phyloP scores from a whole-genome alignment of 2,113 vertebrate genomes.

The Nesoenas mayeri region DNA sequence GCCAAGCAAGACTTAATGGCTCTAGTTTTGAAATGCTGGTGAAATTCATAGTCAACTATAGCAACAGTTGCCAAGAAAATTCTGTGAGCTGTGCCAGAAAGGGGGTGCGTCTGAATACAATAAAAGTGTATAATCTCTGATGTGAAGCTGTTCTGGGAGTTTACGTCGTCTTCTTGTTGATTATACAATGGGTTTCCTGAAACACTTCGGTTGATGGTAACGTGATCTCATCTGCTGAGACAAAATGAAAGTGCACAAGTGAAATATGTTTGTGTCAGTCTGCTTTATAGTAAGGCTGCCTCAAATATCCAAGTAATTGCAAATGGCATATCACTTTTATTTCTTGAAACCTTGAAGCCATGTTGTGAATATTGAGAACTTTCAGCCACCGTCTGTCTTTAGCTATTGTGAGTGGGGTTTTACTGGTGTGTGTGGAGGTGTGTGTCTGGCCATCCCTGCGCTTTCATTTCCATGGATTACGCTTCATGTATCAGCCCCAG shows the following conservation, averaged over 20 bases:
- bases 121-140: not conserved
- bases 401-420: not conserved
- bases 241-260: not conserved
- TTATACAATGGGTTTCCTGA: slow-evolving; percentile 11
- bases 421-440: not conserved
- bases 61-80: not conserved
- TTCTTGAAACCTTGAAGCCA: not conserved
- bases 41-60: not conserved
- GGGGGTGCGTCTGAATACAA: not conserved
- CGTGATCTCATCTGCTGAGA: not conserved
- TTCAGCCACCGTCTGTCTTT: not conserved
- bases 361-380: not conserved
- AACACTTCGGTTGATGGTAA: not conserved
- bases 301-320: not conserved
- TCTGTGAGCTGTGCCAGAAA: not conserved
- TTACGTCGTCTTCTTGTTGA: not conserved
- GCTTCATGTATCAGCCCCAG: not conserved
- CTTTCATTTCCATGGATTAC: not conserved
- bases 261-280: not conserved
- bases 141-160: not conserved
- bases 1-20: not conserved
- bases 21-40: not conserved
- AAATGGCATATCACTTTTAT: not conserved
- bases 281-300: not conserved
- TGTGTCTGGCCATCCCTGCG: not conserved